Base-by-base conservation (phyloP, 2,888 invertebrate genomes). In the Lepetodrilus schrolli region DNA sequence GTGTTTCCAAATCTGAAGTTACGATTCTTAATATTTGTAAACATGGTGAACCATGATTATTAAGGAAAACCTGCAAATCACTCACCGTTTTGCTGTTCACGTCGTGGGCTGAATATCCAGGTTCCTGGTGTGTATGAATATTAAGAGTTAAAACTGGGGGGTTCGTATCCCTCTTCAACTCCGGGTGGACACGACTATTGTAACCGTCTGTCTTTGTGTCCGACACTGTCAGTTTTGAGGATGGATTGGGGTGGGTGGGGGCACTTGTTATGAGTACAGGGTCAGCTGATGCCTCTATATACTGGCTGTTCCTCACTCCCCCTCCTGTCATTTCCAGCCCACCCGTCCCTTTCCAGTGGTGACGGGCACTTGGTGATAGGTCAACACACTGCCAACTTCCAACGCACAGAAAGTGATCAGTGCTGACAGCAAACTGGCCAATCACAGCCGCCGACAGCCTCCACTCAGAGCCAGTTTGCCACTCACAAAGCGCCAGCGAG, bases 361-460 rank as follows among this genome's bases (percentile, higher is more conserved):
- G 7, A 47, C 47, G 23, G 68, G 26, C 68, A 21, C 26, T 68
- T 68, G 26, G 68, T 47, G 68, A 68, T 68, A 68, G 68, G 68
- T 68, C 68, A 68, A 68, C 47, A 68, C 8, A 21, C 26, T n/a
- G 47, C 47, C 68, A 68, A 68, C 68, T 68, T 66, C 47, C 68
- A 47, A 43, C 13, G 23, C 43, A 43, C 21, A 21, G 23, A 43
- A 68, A 68, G 34, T 68, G 68, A 68, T 68, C 68, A 68, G 23
- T 47, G 26, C 30, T 68, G 68, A 21, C 47, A 43, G 68, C 47
- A 23, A 68, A 68, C 47, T 68, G 68, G 47, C 68, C 68, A 68
- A 68, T 68, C 68, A 68, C 23, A 68, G 21, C 38, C 47, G 26
- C 23, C 68, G 47, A 43, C 68, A 26, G 26, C 21, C 68, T n/a